Base-by-base conservation (phyloP, 2,888 invertebrate genomes). In the Omphaloscelis lunosa region DNA sequence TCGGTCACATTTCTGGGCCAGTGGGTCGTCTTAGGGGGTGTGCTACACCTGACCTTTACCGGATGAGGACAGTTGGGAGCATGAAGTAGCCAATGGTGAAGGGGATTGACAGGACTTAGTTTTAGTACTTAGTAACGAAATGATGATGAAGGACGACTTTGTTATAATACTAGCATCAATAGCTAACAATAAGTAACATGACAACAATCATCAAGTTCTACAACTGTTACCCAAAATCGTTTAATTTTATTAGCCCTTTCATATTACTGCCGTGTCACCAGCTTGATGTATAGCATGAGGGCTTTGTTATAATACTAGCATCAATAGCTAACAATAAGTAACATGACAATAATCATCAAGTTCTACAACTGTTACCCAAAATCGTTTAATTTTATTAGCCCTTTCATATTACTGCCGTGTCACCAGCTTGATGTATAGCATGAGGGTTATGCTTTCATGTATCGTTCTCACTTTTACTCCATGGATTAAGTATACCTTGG, bases 401-500 rank as follows among this genome's bases (percentile, higher is more conserved):
- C 48, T 39, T 34, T 45, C 29, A 58, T 34, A 45, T 41, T 68
- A 72, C 20, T 59, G 29, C 48, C 70, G 27, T 69, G 53, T 75
- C 75, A 75, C 45, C 45, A 23, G 34, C 75, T 45, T 77, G 69
- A 75, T 83, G 56, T 83, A 83, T 83, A 51, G 58, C 69, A 48
- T 5, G 45, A 69, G 66, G 72, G 71, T 63, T n/a, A 53, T 69
- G 53, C 56, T 62, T 70, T 68, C 48, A 68, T 73, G 61, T 77
- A 77, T 56, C 34, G 51, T 61, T 48, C 7, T 20, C 20, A 51
- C 48, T 51, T 51, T 20, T 20, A 20, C 34, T 65, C 34, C 58
- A 76, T 69, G 41, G 72, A 76, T 66, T 72, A 72, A 69, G 58
- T 29, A 58, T 48, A 69, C 20, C 58, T 39, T 77, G 23, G 29